Evolutionary conservation across 2,113 vertebrate genomes (phyloP).

Genomic region (Aptenodytes forsteri): DNA sequence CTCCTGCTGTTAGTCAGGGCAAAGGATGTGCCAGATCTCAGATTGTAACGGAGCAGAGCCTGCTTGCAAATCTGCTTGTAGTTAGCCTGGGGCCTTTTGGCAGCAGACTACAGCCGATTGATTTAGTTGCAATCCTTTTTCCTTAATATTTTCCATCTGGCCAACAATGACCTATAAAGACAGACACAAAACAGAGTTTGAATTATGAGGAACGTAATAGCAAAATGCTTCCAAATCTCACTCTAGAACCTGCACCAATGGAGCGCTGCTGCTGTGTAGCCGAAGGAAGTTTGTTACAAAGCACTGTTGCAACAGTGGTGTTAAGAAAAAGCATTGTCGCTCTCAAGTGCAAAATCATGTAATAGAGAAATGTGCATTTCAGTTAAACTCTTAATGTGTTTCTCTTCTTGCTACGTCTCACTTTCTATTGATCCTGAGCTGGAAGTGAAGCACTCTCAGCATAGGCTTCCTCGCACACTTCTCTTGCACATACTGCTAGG

Average conservation of each 20-base stretch:
- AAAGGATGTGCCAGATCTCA: slow-evolving; percentile 75
- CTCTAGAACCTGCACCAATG: slow-evolving; percentile 66
- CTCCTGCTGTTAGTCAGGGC: slow-evolving; percentile 78
- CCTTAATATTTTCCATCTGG: slow-evolving; percentile 92
- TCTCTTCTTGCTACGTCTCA: neutral
- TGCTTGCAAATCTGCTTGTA: slow-evolving; percentile 79
- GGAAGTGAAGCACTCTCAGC: neutral
- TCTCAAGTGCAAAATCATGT: neutral
- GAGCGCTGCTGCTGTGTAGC: neutral
- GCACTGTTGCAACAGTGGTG: neutral
- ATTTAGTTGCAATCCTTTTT: slow-evolving; percentile 82
- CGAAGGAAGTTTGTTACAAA: neutral
- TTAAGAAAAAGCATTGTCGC: neutral
- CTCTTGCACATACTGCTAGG: accelerated
- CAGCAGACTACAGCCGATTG: slow-evolving; percentile 72
- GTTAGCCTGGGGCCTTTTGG: slow-evolving; percentile 77
- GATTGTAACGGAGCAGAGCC: slow-evolving; percentile 66
- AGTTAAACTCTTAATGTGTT: neutral
- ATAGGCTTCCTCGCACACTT: accelerated
- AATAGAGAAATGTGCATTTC: neutral
- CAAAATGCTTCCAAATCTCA: slow-evolving; percentile 68
- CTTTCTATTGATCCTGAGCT: neutral
- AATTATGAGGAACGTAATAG: slow-evolving; percentile 77
- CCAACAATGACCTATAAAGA: slow-evolving; percentile 84
- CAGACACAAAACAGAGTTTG: slow-evolving; percentile 79